Conservation (phyloP, 2,113 vertebrate species). For the Strigops habroptila region DNA sequence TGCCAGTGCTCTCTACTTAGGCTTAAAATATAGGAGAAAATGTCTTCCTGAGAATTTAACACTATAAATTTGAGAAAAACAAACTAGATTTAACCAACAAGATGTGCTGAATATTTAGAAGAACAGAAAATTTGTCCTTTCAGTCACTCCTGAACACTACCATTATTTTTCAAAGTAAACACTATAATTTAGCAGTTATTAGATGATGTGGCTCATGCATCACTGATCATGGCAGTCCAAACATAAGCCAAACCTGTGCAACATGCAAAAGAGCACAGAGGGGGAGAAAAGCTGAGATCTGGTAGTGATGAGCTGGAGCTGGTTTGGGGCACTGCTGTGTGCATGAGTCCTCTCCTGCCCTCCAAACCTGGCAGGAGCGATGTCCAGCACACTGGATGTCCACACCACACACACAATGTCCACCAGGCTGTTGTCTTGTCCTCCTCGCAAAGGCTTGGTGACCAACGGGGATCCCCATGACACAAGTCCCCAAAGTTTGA, state of each 20-base stretch:
- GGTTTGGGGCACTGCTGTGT: accelerated
- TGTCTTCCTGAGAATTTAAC: neutral
- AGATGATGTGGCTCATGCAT: neutral
- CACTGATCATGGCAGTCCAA: neutral
- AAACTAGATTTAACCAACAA: neutral
- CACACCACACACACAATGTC: too few relatives aligned
- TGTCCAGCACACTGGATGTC: accelerated
- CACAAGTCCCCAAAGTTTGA: neutral
- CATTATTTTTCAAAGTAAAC: neutral
- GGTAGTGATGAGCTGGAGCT: neutral
- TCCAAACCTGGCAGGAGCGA: neutral
- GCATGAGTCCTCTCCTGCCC: neutral
- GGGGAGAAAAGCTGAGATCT: neutral
- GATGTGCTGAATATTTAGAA: neutral
- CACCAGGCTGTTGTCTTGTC: accelerated
- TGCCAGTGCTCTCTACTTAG: neutral
- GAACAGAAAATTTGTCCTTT: neutral
- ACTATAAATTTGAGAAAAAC: neutral
- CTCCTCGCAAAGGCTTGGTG: accelerated
- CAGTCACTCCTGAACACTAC: neutral
- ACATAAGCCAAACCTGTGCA: accelerated
- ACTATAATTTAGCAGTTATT: neutral
- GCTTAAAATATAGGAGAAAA: neutral
- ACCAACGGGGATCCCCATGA: too few relatives aligned
- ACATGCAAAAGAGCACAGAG: accelerated